phyloP scores from a whole-genome alignment of 2,797 vertebrate species.

The Erethizon dorsatum region DNA sequence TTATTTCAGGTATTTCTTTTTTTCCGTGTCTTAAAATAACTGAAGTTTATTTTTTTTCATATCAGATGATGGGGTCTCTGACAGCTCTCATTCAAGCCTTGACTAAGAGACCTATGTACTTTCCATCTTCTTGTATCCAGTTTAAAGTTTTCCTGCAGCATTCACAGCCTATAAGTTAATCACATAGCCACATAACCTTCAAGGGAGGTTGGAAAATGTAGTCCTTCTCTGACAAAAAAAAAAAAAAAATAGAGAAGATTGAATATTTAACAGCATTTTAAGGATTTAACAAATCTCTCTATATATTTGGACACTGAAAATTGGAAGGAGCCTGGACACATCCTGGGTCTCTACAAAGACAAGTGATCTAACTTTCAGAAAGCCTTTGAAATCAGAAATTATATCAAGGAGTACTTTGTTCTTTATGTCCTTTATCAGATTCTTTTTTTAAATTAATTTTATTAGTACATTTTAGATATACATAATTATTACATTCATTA shows the following conservation, averaged over 20 bases:
- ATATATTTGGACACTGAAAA: neutral
- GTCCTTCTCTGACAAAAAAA: neutral
- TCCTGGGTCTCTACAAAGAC: neutral
- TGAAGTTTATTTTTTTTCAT: neutral
- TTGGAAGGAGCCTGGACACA: neutral
- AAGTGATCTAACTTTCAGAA: neutral
- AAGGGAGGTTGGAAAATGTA: neutral
- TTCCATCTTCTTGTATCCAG: neutral
- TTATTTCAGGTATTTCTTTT: too few species aligned
- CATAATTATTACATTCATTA: neutral
- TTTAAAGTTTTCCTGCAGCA: neutral
- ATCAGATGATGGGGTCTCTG: neutral
- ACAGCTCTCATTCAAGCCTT: neutral
- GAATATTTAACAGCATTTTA: neutral
- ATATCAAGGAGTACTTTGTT: neutral
- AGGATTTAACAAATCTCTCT: neutral
- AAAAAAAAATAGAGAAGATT: neutral
- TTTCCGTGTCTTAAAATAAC: neutral
- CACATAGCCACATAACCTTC: neutral
- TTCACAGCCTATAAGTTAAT: neutral
- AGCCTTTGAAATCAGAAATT: neutral
- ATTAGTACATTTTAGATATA: neutral
- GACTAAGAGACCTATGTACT: neutral
- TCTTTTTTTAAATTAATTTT: neutral
- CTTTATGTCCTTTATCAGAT: neutral